A percentile compares a stretch with the other conserved stretches of the same genome.
Evolutionary conservation across 2,888 invertebrate genomes (phyloP).

Genomic region (Xylocampa areola): DNA sequence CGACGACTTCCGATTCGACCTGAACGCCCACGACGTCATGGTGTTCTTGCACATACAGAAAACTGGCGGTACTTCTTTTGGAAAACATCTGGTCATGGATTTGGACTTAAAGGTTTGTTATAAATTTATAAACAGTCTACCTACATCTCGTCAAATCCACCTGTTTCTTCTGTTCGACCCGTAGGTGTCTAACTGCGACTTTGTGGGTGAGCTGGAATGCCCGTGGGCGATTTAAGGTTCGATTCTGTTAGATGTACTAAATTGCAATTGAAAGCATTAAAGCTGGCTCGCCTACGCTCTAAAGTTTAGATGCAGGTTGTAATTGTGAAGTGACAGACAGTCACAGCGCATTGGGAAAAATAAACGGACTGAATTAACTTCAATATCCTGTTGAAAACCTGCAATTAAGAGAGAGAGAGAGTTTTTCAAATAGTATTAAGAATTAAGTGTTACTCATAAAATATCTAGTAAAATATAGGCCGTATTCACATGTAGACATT

Average conservation of each 20-base stretch:
- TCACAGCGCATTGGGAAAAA: slow-evolving; percentile 15
- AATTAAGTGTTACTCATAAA: not conserved
- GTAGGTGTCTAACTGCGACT: slow-evolving; percentile 38
- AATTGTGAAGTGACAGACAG: slow-evolving; percentile 20
- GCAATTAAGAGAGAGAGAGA: not conserved
- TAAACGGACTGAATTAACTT: slow-evolving; percentile 22
- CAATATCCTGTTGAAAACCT: not conserved
- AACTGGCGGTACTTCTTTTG: slow-evolving; percentile 99
- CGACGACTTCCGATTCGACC: slow-evolving; percentile 96
- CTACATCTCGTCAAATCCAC: slow-evolving; percentile 44
- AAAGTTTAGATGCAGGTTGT: slow-evolving; percentile 30
- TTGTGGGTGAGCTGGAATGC: slow-evolving; percentile 57
- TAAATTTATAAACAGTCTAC: slow-evolving; percentile 25
- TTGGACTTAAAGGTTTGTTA: slow-evolving; percentile 92
- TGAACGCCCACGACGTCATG: slow-evolving; percentile 98
- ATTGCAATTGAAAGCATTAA: slow-evolving; percentile 46
- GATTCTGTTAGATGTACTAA: slow-evolving; percentile 47
- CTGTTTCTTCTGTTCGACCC: slow-evolving; percentile 40
- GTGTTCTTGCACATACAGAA: slow-evolving; percentile 99
- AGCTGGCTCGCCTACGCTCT: slow-evolving; percentile 46
- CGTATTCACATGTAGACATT: slow-evolving; percentile 69
- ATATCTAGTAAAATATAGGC: slow-evolving; percentile 51
- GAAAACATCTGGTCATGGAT: slow-evolving; percentile 98
- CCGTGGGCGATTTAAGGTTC: slow-evolving; percentile 54
- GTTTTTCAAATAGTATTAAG: not conserved